phyloP scores from a whole-genome alignment of 2,888 invertebrate species.

The Zele albiditarsus region DNA sequence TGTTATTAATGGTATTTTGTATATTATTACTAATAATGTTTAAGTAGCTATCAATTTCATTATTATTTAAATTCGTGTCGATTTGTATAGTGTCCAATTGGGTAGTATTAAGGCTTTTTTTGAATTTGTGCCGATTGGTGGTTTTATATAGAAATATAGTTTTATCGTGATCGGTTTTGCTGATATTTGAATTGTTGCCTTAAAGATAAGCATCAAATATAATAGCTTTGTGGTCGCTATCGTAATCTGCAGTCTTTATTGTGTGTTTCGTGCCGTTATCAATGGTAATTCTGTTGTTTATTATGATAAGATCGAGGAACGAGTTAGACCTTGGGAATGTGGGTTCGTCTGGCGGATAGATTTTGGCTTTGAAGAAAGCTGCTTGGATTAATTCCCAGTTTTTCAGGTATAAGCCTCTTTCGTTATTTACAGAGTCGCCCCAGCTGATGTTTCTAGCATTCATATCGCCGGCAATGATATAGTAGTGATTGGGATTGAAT shows the following conservation, averaged over 20 bases:
- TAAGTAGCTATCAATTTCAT: not conserved
- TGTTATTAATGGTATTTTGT: not conserved
- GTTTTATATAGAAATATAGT: not conserved
- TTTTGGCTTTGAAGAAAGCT: not conserved
- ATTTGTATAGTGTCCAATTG: too few relatives aligned
- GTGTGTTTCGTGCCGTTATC: not conserved
- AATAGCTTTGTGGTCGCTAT: constrained; percentile 33
- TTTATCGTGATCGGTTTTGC: not conserved
- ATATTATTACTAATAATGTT: not conserved
- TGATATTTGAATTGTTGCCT: too few relatives aligned
- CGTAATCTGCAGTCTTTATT: not conserved
- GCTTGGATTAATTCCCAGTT: not conserved
- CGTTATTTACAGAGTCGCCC: constrained; percentile 15
- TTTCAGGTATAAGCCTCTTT: constrained; percentile 4
- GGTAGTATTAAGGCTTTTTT: not conserved
- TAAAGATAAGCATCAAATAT: too few relatives aligned
- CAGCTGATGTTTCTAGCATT: constrained; percentile 20
- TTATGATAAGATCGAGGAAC: not conserved
- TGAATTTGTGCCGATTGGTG: constrained; percentile 16
- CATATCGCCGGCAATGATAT: constrained; percentile 28
- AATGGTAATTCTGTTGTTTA: not conserved
- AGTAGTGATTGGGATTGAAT: not conserved
- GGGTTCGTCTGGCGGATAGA: not conserved
- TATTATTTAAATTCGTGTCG: not conserved
- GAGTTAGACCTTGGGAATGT: constrained; percentile 9